Evolutionary conservation across 1,140 invertebrate genomes (phyloP), one percentile per base, ranked within the genome.

Genomic region (Trichonephila clavata): DNA sequence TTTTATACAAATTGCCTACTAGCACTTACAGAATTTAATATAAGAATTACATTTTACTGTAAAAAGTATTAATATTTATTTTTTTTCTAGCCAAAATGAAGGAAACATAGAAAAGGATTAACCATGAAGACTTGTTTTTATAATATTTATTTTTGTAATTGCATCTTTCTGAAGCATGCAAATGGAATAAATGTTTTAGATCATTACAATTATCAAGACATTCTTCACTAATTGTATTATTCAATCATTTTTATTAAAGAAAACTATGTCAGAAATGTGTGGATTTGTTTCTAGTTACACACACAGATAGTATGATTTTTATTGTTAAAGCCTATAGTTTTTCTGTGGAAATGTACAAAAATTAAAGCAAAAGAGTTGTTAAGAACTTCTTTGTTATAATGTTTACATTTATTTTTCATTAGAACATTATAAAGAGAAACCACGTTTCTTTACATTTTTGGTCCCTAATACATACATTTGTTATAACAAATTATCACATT

Each of bases 81-180:
- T 68, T 14, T 24, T 24, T 68, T 68, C 2, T 68, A 68, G 65
- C 24, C 24, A 68, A n/a, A 24, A 14, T 68, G 65, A 68, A 24
- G 24, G 27, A 50, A 32, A 84, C 10, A 57, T 0, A 27, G 32
- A 32, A 32, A 24, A 77, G 14, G 24, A 77, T 27, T 18, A 18
- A 27, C 24, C 32, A 16, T 39, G 32, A 14, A 77, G 39, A 77
- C 24, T 65, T n/a, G 65, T 24, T 20, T 24, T 16, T 50, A 57
- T 60, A 21, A 57, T 84, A 84, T 84, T 84, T 27, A 24, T 57
- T 84, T 84, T 84, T 84, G 81, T 84, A 57, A 57, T 50, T 24
- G 24, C 81, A 84, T 68, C n/a, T 27, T 68, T 50, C 10, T 50
- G 50, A 50, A 50, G 10, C 50, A 50, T 50, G 50, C 65, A 68